A percentile compares a stretch with the other conserved stretches of the same genome.
These are phyloP conservation scores for Trisateles emortualis DNA, from an alignment of 2,888 invertebrate genomes.

Conservation along the genomic window DNA sequence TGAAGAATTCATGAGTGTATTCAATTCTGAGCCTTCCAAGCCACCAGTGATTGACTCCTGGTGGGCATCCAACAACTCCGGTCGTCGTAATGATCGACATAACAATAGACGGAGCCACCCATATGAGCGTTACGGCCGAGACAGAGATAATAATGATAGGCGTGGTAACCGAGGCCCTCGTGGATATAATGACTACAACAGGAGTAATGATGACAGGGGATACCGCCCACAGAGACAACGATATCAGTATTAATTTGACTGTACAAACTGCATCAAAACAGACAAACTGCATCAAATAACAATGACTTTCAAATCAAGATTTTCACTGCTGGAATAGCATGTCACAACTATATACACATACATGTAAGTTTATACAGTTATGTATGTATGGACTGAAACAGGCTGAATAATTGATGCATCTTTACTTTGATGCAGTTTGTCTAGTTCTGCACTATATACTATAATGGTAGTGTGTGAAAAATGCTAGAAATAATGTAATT, in stretches of 20 bases:
- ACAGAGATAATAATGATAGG: slow-evolving; percentile 41
- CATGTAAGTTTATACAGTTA: no score
- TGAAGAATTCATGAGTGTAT: slow-evolving; percentile 86
- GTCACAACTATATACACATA: no score
- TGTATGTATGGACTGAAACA: no score
- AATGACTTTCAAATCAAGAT: no score
- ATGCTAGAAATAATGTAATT: no score
- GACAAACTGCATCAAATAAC: no score
- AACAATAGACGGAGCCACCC: slow-evolving; percentile 44
- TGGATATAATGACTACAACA: slow-evolving; percentile 31
- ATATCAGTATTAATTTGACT: slow-evolving; percentile 50
- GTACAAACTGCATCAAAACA: no score
- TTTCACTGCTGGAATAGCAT: no score
- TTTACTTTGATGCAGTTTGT: no score
- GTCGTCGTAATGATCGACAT: slow-evolving; percentile 66
- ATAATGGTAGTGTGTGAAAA: no score
- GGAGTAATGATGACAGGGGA: slow-evolving; percentile 29
- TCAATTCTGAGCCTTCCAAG: slow-evolving; percentile 67
- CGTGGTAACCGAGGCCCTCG: slow-evolving; percentile 3
- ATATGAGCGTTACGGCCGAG: slow-evolving; percentile 50
- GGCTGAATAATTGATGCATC: no score
- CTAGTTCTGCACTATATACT: no score
- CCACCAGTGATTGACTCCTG: slow-evolving; percentile 89
- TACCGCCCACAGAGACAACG: slow-evolving; percentile 35
- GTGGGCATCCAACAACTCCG: slow-evolving; percentile 67